Percentiles rank a stretch among this genome's conserved stretches.
Evolutionary conservation across 2,113 vertebrate species (phyloP).

Genomic region (Ramphastos sulfuratus): DNA sequence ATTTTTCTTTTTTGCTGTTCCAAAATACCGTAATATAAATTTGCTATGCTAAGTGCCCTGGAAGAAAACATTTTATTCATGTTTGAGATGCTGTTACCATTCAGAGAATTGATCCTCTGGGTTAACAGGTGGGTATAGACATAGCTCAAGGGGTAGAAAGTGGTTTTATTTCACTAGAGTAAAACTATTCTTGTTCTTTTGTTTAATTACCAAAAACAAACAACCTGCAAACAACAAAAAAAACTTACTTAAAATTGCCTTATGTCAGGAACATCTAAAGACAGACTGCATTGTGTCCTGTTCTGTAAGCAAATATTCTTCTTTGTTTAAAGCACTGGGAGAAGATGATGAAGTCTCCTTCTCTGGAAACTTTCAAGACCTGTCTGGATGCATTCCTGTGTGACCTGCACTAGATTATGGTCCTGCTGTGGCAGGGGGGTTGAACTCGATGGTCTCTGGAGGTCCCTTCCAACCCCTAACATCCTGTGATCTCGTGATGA

Average conservation of each 20-base stretch:
- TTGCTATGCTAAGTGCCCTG: neutral
- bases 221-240: neutral
- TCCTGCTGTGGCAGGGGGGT: no score
- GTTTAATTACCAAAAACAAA: neutral
- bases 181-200: neutral
- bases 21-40: neutral
- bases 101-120: neutral
- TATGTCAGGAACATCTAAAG: neutral
- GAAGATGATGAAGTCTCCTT: neutral
- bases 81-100: neutral
- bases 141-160: neutral
- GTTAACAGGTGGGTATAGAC: neutral
- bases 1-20: neutral
- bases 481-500: neutral
- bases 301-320: neutral
- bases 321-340: neutral
- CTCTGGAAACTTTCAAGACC: no score
- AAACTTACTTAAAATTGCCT: neutral
- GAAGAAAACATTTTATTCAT: neutral
- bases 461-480: no score
- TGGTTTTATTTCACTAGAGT: neutral
- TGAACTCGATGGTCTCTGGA: no score
- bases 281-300: neutral
- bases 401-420: no score
- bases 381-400: no score